phyloP scores from a whole-genome alignment of 2,113 vertebrate genomes.

The Phodopus roborovskii region DNA sequence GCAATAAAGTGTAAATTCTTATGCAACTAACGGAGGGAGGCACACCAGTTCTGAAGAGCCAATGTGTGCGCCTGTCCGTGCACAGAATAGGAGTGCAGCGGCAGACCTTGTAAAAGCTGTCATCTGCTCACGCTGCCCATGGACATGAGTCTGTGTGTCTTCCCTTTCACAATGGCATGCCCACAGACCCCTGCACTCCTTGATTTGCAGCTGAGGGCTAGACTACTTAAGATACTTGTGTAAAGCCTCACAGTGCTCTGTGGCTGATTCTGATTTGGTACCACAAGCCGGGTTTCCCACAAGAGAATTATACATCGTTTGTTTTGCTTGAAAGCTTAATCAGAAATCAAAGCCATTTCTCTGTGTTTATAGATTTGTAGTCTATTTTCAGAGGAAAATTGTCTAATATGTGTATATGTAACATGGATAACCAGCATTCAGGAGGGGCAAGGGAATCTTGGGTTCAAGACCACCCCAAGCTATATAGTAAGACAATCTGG shows the following conservation, averaged over 20 bases:
- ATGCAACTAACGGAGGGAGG: neutral
- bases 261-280: neutral
- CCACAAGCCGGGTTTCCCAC: neutral
- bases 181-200: neutral
- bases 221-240: neutral
- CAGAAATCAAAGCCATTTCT: neutral
- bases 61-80: accelerated
- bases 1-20: neutral
- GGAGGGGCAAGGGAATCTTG: neutral
- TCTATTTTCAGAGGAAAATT: neutral
- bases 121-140: neutral
- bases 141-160: neutral
- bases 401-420: neutral
- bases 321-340: neutral
- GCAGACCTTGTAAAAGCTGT: neutral
- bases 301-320: neutral
- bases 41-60: accelerated
- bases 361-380: neutral
- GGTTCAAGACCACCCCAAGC: neutral
- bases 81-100: accelerated
- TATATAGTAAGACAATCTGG: neutral
- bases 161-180: neutral
- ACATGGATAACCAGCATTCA: neutral
- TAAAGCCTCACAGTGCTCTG: neutral
- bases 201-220: neutral